Percentiles rank a stretch among this genome's conserved stretches.
These are phyloP conservation scores for Cololabis saira DNA, from an alignment of 2,113 vertebrate genomes.

Conservation along the genomic window DNA sequence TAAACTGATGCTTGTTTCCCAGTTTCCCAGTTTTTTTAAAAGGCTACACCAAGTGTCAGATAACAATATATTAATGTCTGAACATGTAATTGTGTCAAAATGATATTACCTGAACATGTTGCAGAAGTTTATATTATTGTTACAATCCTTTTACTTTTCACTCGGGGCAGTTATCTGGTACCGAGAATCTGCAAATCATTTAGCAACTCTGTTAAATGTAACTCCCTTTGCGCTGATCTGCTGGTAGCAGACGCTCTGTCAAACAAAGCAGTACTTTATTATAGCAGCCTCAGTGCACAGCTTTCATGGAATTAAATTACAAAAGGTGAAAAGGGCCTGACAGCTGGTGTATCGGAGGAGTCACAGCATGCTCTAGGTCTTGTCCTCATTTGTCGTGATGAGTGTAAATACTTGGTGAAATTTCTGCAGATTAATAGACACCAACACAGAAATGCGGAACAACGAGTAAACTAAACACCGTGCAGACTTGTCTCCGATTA, in stretches of 20 bases:
- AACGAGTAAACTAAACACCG: conserved; percentile 23
- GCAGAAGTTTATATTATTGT: no score
- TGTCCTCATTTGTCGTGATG: conserved; percentile 42
- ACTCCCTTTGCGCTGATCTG: no score
- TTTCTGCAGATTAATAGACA: conserved; percentile 19
- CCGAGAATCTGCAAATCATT: no score
- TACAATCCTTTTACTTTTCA: no score
- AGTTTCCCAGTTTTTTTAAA: no score
- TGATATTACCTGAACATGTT: conserved; percentile 16
- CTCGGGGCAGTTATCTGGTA: no score
- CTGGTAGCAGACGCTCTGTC: conserved; percentile 18
- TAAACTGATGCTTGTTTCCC: neutral
- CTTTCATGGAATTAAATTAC: conserved; percentile 1
- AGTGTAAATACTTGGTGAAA: conserved; percentile 30
- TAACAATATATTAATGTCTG: no score
- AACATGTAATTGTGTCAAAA: conserved; percentile 3
- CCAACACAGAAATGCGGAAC: conserved; percentile 7
- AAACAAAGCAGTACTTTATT: conserved; percentile 49
- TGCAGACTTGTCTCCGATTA: conserved; percentile 37
- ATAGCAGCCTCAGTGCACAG: conserved; percentile 15
- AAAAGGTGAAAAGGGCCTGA: conserved; percentile 29
- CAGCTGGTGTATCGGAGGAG: neutral
- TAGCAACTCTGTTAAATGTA: no score
- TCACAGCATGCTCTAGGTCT: conserved; percentile 37
- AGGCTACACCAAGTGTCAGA: no score